phyloP scores from a whole-genome alignment of 2,113 vertebrate species.

The Plecotus auritus region DNA sequence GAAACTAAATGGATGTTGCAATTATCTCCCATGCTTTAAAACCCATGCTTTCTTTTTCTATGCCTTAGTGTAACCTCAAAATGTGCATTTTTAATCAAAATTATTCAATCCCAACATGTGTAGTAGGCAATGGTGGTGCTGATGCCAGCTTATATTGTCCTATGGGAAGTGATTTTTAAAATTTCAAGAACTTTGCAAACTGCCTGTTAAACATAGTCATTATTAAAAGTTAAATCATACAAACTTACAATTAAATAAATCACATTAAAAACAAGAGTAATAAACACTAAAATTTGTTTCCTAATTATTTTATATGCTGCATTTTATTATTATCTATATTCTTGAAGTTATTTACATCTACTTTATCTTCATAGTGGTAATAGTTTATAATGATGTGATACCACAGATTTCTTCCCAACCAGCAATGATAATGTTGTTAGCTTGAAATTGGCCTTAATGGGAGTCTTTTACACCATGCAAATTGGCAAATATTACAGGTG shows the following conservation, averaged over 20 bases:
- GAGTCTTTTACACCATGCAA: not conserved
- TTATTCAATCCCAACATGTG: not conserved
- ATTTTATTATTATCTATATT: not conserved
- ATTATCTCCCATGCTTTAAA: not conserved
- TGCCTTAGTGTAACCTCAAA: not conserved
- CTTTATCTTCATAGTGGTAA: not conserved
- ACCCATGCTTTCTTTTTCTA: not conserved
- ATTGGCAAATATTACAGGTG: not conserved
- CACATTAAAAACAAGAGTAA: not conserved
- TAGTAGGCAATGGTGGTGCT: not conserved
- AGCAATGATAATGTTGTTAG: not conserved
- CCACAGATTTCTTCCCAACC: not conserved
- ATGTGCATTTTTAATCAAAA: not conserved
- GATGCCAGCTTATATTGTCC: not conserved
- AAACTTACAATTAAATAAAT: not conserved
- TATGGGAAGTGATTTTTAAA: not conserved
- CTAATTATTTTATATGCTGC: not conserved
- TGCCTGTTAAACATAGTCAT: not conserved
- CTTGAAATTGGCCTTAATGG: not conserved
- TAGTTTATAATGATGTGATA: not conserved
- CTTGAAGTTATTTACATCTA: not conserved
- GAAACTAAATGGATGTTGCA: not conserved
- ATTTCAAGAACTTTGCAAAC: not conserved
- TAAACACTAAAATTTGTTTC: not conserved
- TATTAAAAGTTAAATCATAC: not conserved